Percentiles rank a stretch among this genome's conserved stretches.
Conservation (phyloP, 37 sponge, comb jelly and placozoan genomes). For the Aplysina aerophoba region DNA sequence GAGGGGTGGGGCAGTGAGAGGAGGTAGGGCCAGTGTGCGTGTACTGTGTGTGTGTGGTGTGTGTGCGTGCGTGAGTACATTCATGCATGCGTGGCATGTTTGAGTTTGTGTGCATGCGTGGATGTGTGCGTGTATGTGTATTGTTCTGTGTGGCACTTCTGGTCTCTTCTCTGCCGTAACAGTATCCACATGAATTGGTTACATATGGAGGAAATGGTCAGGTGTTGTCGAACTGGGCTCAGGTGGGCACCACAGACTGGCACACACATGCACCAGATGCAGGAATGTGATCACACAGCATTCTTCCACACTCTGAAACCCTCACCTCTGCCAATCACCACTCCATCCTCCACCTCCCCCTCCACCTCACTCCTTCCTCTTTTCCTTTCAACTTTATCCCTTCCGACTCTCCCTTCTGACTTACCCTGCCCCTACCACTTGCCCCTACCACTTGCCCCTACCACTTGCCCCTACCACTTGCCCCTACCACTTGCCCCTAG, state of each 20-base stretch:
- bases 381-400: no score
- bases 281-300: no score
- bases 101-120: background rate
- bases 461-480: background rate
- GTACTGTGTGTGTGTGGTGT: background rate
- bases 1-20: background rate
- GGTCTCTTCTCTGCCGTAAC: background rate
- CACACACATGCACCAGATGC: no score
- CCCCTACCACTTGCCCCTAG: background rate
- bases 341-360: no score
- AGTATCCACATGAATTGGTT: constrained; percentile 96
- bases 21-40: no score
- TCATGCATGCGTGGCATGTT: no score
- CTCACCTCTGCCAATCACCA: no score
- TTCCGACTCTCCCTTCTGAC: no score
- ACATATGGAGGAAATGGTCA: constrained; percentile 99
- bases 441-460: background rate
- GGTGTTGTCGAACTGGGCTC: constrained; percentile 99
- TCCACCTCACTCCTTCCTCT: no score
- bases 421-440: no score
- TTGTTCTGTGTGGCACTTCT: background rate
- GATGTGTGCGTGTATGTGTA: background rate
- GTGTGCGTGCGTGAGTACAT: background rate
- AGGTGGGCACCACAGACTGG: constrained; percentile 18
- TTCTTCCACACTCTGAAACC: no score